Base-by-base conservation (phyloP, 1,140 invertebrate genomes). In the Apocrypta bakeri region DNA sequence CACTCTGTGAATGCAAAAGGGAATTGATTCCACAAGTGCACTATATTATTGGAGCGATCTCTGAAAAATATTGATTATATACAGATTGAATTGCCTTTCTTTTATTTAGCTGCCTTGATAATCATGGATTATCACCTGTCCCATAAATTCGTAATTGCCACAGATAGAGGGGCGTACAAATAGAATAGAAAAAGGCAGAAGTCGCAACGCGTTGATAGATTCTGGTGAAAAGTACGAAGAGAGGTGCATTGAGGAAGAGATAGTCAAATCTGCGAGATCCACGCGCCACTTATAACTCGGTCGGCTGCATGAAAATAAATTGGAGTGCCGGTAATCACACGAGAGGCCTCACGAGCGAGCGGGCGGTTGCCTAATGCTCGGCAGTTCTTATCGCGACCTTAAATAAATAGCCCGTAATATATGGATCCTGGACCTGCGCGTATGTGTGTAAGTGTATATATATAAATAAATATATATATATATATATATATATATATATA, bases 371-470 rank as follows among this genome's bases (percentile, higher is more conserved):
- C 66, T 78, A 79, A 78, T 73, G 81, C 75, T 48, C 42, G 61
- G 56, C 69, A 79, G 33, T 79, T 83, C 82, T 83, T 83, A 83
- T 83, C 82, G 69, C 37, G 27, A 14, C 71, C 82, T 83, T 83
- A 83, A 83, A 83, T 83, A 83, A 83, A 83, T 83, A 83, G 69
- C 76, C 69, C 9, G 33, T 79, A 79, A 79, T 79, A 75, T 75
- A 78, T 77, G 81, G 75, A 63, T 8, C 31, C 61, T 24, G 63
- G 37, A 25, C 27, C n/a, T 12, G 72, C 12, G 24, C 25, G 9
- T n/a, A 73, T 25, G 64, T 25, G 40, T 40, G n/a, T n/a, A n/a
- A n/a, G n/a, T n/a, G n/a, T n/a, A n/a, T n/a, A n/a, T n/a, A n/a
- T n/a, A n/a, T n/a, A n/a, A n/a, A n/a, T n/a, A n/a, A n/a, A n/a